phyloP scores from a whole-genome alignment of 1,140 invertebrate species.

The Ceratoteleas bidentatus region DNA sequence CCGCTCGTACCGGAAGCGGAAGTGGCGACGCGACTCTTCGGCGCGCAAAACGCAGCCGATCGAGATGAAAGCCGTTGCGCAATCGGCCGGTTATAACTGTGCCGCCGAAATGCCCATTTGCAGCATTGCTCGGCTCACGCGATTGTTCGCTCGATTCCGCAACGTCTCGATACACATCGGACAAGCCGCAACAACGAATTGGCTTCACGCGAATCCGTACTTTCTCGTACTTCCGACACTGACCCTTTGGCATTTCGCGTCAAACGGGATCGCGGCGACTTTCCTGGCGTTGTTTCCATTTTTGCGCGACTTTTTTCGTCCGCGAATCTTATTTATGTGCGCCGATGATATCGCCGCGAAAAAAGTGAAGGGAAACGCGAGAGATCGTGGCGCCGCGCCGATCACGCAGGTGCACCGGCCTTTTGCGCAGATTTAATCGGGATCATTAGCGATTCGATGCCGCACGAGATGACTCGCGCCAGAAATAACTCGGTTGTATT shows the following conservation, averaged over 20 bases:
- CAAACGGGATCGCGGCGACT: slow-evolving; percentile 41
- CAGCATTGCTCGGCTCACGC: slow-evolving; percentile 1
- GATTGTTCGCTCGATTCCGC: slow-evolving; percentile 17
- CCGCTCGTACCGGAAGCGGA: slow-evolving; percentile 66
- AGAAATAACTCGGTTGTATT: not conserved
- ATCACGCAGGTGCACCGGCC: slow-evolving; percentile 52
- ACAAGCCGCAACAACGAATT: not conserved
- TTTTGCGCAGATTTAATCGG: slow-evolving; percentile 63
- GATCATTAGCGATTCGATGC: slow-evolving; percentile 65
- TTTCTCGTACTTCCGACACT: slow-evolving; percentile 46
- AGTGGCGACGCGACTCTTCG: slow-evolving; percentile 65
- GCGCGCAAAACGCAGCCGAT: slow-evolving; percentile 61
- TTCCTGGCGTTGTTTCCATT: slow-evolving; percentile 17
- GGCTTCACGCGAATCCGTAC: slow-evolving; percentile 7
- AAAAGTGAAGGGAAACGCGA: slow-evolving; percentile 61
- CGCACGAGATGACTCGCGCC: slow-evolving; percentile 31
- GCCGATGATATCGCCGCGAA: slow-evolving; percentile 50
- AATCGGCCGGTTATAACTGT: slow-evolving; percentile 6
- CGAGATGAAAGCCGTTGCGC: slow-evolving; percentile 42
- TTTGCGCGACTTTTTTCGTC: slow-evolving; percentile 19
- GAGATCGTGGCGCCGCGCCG: slow-evolving; percentile 45
- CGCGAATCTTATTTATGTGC: slow-evolving; percentile 50
- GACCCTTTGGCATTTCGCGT: slow-evolving; percentile 52
- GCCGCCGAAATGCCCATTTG: slow-evolving; percentile 4
- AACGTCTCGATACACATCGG: slow-evolving; percentile 3